Conservation (phyloP, 2,113 vertebrate species). For the Chamaea fasciata region DNA sequence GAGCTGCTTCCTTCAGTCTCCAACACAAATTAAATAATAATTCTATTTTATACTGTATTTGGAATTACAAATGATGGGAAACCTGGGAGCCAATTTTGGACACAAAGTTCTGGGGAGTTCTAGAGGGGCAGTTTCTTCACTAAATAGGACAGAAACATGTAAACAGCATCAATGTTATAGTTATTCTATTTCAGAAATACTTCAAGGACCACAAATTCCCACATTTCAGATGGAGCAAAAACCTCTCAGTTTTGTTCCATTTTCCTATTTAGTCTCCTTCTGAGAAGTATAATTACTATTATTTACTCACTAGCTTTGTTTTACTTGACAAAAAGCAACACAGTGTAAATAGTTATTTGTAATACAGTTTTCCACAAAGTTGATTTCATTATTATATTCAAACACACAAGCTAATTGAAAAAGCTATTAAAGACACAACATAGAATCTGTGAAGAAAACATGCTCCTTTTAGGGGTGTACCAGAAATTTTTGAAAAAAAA, state of each 20-base stretch:
- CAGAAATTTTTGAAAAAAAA: background rate
- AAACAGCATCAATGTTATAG: background rate
- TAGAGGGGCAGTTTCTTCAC: background rate
- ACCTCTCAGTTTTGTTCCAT: background rate
- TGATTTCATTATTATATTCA: background rate
- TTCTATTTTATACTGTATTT: background rate
- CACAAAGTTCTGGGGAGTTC: background rate
- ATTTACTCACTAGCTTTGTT: background rate
- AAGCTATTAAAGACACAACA: background rate
- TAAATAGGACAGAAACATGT: background rate
- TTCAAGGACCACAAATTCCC: background rate
- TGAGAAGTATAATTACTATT: background rate
- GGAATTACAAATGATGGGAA: background rate
- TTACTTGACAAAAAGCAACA: background rate
- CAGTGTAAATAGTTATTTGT: background rate
- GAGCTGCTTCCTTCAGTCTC: background rate
- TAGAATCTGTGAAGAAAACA: background rate
- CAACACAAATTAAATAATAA: background rate
- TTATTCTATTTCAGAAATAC: background rate
- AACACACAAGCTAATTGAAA: background rate
- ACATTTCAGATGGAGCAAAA: background rate
- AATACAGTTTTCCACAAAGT: background rate
- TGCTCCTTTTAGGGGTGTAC: background rate
- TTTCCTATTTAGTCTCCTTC: background rate
- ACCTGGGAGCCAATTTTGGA: background rate